Base-by-base conservation (phyloP, 2,113 vertebrate genomes). In the Planiliza haematocheilus region DNA sequence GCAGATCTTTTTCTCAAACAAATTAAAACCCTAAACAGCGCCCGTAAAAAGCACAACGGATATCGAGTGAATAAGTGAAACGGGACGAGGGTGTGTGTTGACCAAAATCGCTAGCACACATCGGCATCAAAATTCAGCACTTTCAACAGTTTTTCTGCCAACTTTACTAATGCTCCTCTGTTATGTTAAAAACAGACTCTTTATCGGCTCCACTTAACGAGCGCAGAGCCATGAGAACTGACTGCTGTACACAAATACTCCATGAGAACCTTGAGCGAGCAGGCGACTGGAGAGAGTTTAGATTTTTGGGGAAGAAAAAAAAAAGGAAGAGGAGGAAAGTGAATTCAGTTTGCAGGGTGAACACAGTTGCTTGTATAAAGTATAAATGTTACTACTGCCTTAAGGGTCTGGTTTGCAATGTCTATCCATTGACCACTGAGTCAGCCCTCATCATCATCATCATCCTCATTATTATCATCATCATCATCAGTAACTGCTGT, bases 1-100 rank as follows among this genome's bases (percentile, higher is more conserved):
- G 77, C 77, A 90, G 85, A 90, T 85, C 72, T 88, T 88, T 85
- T 89, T 87, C 84, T 86, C 77, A 85, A 90, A 92, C 83, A 86
- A 92, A 90, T 89, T 88, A 93, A 93, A 93, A 90, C 77, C 70
- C 87, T 76, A 82, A 91, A 89, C 61, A 82, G 85, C 83, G 45
- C 71, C 84, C 10, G 77, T 91, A 90, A 89, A 91, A 92, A 81
- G 59, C 79, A 48, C 70, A 82, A 81, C 78, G 77, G 86, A 91
- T 88, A 83, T 87, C 78, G 21, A 85, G 79, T 85, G 71, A 82
- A 86, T 74, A 70, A 74, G 81, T 75, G 65, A 70, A 86, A 88
- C 48, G 41, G 60, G 74, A 79, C 11, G 12, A 70, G 56, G 58
- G 55, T 53, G 66, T 14, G 62, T 6, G 38, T 58, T 73, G 67